Evolutionary conservation across 2,113 vertebrate species (phyloP).

Genomic region (Anoura caudifer): DNA sequence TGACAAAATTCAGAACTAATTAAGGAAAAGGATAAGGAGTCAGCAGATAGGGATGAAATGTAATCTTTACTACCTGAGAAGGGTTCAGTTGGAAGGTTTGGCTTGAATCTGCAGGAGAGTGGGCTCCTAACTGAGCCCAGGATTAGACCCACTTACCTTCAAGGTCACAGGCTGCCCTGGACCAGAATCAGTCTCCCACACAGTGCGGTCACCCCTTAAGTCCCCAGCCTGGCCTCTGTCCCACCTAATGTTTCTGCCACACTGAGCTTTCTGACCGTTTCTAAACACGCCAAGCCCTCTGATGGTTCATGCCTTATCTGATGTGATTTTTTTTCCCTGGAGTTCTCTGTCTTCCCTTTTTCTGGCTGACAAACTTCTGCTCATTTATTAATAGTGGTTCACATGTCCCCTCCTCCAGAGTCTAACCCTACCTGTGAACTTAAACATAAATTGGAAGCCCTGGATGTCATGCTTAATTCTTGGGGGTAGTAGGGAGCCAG

Average conservation of each 20-base stretch:
- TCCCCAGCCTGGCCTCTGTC: background rate
- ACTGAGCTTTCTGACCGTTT: background rate
- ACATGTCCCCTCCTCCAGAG: background rate
- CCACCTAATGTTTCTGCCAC: background rate
- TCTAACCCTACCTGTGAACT: background rate
- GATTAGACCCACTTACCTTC: background rate
- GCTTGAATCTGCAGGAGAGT: background rate
- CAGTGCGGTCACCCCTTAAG: rapidly evolving
- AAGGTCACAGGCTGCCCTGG: background rate
- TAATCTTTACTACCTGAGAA: background rate
- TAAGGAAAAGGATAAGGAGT: background rate
- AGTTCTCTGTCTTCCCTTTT: background rate
- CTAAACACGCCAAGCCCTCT: background rate
- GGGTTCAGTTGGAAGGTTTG: background rate
- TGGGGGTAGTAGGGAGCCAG: background rate
- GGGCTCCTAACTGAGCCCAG: background rate
- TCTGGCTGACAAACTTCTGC: background rate
- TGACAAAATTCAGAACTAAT: background rate
- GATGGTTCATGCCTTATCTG: background rate
- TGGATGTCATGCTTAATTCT: background rate
- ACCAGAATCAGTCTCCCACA: background rate
- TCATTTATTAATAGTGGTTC: background rate
- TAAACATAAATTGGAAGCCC: background rate
- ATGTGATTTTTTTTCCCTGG: background rate
- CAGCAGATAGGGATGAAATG: background rate